These are phyloP conservation scores for Bedellia somnulentella DNA, from an alignment of 2,888 invertebrate species.

Conservation along the genomic window DNA sequence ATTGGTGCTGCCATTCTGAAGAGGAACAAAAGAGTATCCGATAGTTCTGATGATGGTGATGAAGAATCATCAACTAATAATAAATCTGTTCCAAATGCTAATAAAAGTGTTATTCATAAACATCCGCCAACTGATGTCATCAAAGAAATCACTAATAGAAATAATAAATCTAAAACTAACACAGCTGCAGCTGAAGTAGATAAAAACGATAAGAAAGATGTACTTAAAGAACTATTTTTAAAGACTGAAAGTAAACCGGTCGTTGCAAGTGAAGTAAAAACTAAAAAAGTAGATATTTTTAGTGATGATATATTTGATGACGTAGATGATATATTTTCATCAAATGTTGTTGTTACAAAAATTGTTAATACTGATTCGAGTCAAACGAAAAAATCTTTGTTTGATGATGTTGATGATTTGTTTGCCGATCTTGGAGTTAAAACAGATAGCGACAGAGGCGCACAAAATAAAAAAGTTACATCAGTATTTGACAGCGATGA, in stretches of 20 bases:
- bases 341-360: constrained; percentile 18
- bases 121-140: too few species aligned
- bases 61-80: too few species aligned
- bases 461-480: constrained; percentile 1
- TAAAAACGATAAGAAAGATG: neutral
- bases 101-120: too few species aligned
- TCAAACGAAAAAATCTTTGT: constrained; percentile 23
- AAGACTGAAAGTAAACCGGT: constrained; percentile 9
- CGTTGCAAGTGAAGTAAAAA: constrained; percentile 12
- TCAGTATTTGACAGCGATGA: constrained; percentile 25
- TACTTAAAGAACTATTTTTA: constrained; percentile 9
- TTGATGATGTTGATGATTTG: constrained; percentile 35
- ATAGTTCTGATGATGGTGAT: neutral
- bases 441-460: constrained; percentile 11
- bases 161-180: neutral
- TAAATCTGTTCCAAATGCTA: too few species aligned
- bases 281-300: constrained; percentile 31
- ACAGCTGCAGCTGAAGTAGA: neutral
- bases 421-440: constrained; percentile 23
- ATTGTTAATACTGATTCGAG: constrained; percentile 13
- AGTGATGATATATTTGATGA: constrained; percentile 47
- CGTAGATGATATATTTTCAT: constrained; percentile 42
- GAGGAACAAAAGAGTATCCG: constrained; percentile 26
- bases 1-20: constrained; percentile 44
- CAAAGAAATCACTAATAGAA: neutral